Evolutionary conservation across 2,113 vertebrate species (phyloP), one percentile per base, ranked within the genome.

Genomic region (Brachypodius melanocephalos): DNA sequence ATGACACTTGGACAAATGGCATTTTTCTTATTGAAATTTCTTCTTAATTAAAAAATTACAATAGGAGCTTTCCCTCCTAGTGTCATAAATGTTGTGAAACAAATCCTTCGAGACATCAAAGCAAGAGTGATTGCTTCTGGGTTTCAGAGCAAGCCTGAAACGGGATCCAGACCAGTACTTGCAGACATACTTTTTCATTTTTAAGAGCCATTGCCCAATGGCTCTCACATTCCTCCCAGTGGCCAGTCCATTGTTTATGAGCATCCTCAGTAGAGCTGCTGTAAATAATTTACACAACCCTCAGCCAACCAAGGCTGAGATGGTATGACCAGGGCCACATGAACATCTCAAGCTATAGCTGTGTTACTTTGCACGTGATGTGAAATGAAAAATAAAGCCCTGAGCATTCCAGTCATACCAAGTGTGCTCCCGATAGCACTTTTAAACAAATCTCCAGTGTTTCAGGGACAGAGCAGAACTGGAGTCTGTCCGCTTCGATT

Each of bases 351-450:
- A 79, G 61, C 59, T 66, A 65, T 59, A 91, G 90, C 36, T 5
- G n/a, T 21, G 67, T 65, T 88, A 40, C 62, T 89, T 57, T 6
- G 1, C 91, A 94, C 3, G 0, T 84, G 91, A 74, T 32, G 28
- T 7, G 5, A 90, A 85, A 95, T 85, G 91, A 94, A 96, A 97
- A 97, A 97, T 90, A 97, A 94, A 96, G 95, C 90, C 87, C 73
- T 61, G 62, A 85, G 55, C 95, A 97, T 97, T 97, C 96, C 93
- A 89, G 57, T 94, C 96, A 96, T 96, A 83, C 96, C 96, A 96
- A 91, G n/a, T 55, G 71, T 62, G 74, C 55, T 96, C 73, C 91
- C 2, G 1, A 74, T 85, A 97, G 94, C 1, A 22, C 61, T 92
- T 90, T 95, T 89, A 97, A 97, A 97, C 96, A 97, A 93, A 95